A percentile compares a stretch with the other conserved stretches of the same genome.
Conservation (phyloP, 2,113 vertebrate genomes). For the Xyliphius kryptos region DNA sequence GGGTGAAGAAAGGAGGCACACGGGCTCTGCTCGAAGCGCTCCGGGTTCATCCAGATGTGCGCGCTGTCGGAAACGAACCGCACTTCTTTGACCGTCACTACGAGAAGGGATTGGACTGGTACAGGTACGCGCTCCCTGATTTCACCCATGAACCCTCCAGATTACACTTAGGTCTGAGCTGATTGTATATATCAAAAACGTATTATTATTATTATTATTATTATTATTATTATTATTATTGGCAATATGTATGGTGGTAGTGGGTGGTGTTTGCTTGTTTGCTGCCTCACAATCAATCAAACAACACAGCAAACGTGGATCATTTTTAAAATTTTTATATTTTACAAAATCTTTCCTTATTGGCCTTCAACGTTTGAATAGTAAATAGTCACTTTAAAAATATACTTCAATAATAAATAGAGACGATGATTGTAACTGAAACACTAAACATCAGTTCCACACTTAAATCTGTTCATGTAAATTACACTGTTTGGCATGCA, state of each 20-base stretch:
- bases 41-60: constrained; percentile 89
- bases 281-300: no score
- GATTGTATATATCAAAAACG: not conserved
- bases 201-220: no score
- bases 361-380: not conserved
- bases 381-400: not conserved
- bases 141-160: not conserved
- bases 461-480: no score
- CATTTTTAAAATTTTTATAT: not conserved
- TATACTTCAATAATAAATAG: no score
- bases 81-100: constrained; percentile 99
- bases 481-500: no score
- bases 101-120: constrained; percentile 92
- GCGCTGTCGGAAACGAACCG: constrained; percentile 91
- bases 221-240: no score
- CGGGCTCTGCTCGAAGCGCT: constrained; percentile 90
- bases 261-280: no score
- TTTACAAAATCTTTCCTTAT: not conserved
- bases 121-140: constrained; percentile 75
- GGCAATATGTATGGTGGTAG: no score
- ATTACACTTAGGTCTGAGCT: not conserved
- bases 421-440: no score
- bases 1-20: constrained; percentile 96
- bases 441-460: no score
- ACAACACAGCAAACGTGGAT: no score